These are phyloP conservation scores for Pachypsylla venusta DNA, from an alignment of 1,140 invertebrate genomes.

Conservation along the genomic window DNA sequence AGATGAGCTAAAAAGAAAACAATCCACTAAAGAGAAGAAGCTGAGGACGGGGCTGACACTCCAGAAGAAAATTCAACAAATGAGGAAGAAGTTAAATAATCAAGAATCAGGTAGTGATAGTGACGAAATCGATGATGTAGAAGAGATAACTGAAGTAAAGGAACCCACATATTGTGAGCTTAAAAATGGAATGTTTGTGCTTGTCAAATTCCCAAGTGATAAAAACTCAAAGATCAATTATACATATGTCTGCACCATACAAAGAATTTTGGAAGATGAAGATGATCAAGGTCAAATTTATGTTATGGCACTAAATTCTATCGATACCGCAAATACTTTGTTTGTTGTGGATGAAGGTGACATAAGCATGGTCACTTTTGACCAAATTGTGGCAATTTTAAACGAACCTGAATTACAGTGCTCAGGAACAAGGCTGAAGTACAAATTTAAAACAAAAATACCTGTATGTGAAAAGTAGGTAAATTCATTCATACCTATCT, in stretches of 20 bases:
- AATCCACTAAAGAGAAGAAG: no score
- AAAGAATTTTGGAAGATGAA: background rate
- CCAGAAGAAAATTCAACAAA: background rate
- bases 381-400: background rate
- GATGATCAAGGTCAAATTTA: background rate
- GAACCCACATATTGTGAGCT: background rate
- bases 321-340: background rate
- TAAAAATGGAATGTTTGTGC: background rate
- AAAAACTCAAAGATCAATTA: no score
- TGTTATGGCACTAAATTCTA: background rate
- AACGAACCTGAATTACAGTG: background rate
- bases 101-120: background rate
- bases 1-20: no score
- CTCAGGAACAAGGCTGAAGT: background rate
- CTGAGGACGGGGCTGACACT: no score
- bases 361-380: background rate
- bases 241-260: background rate
- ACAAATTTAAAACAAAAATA: background rate
- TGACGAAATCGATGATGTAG: background rate
- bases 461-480: background rate
- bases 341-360: background rate
- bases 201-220: background rate
- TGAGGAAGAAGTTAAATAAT: background rate
- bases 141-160: background rate
- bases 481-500: background rate